A percentile compares a stretch with the other conserved stretches of the same genome.
Conservation (phyloP, 1,140 invertebrate genomes). For the Bicyclus anynana region DNA sequence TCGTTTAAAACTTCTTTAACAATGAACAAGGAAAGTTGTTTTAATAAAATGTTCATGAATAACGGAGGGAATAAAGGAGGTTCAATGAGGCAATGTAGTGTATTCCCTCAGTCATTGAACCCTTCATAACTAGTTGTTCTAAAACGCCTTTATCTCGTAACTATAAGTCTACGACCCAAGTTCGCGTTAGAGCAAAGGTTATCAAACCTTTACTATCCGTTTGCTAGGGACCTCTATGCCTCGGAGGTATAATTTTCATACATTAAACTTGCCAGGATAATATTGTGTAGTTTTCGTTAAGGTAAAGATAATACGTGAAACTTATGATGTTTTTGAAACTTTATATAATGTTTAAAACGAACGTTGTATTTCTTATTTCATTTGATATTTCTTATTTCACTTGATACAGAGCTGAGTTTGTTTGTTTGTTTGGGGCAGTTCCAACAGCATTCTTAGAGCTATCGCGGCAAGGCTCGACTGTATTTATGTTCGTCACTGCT, state of each 20-base stretch:
- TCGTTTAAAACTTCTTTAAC: no score
- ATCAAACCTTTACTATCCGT: constrained; percentile 16
- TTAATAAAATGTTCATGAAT: background rate
- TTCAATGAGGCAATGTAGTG: background rate
- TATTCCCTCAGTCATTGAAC: constrained; percentile 9
- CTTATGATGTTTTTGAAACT: background rate
- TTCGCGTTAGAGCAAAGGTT: constrained; percentile 17
- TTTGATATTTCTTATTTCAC: no score
- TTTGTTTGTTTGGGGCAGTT: no score
- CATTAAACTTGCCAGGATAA: constrained; percentile 4
- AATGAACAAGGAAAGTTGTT: no score
- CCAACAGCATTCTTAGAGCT: no score
- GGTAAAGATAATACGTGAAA: background rate
- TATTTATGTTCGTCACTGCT: no score
- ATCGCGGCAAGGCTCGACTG: no score
- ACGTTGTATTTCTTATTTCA: no score
- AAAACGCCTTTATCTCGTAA: constrained; percentile 16
- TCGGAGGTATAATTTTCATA: constrained; percentile 14
- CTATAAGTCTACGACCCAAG: constrained; percentile 11
- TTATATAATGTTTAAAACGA: background rate
- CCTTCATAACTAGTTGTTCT: no score
- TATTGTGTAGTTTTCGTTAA: background rate
- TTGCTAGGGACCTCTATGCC: background rate
- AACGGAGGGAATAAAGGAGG: background rate
- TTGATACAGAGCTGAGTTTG: no score